A percentile compares a stretch with the other conserved stretches of the same genome.
Conservation (phyloP, 2,888 invertebrate genomes). For the Drosophila merina region DNA sequence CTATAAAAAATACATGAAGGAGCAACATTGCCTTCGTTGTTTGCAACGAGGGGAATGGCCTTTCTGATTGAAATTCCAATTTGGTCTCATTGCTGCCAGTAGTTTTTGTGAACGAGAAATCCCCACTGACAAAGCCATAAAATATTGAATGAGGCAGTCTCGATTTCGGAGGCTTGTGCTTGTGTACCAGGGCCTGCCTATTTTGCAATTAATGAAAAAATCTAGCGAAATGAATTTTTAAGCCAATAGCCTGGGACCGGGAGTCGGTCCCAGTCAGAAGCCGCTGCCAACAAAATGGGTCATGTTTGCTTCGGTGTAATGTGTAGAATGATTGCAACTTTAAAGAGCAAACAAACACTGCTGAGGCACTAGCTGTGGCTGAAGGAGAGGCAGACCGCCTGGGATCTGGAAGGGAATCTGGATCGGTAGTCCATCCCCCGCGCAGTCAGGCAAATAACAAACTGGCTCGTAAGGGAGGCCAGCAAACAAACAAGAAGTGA, state of each 20-base stretch:
- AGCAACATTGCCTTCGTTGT: constrained; percentile 8
- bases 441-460: constrained; percentile 65
- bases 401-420: constrained; percentile 21
- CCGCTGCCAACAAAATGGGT: constrained; percentile 64
- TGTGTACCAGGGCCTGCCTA: constrained; percentile 42
- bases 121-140: constrained; percentile 39
- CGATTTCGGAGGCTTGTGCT: constrained; percentile 15
- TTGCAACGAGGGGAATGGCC: constrained; percentile 33
- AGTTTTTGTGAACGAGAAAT: constrained; percentile 19
- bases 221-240: constrained; percentile 65
- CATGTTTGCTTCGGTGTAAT: constrained; percentile 82
- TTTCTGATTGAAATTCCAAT: constrained; percentile 34
- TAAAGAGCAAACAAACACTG: constrained; percentile 74
- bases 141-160: constrained; percentile 61
- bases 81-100: constrained; percentile 6
- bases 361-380: background rate
- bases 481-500: constrained; percentile 48
- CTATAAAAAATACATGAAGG: constrained; percentile 12
- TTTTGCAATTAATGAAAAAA: constrained; percentile 71
- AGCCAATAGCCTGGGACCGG: constrained; percentile 49
- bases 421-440: constrained; percentile 42
- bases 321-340: constrained; percentile 82
- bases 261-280: background rate
- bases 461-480: constrained; percentile 49
- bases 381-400: background rate